These are phyloP conservation scores for Candoia aspera DNA, from an alignment of 2,113 vertebrate genomes.

Conservation along the genomic window DNA sequence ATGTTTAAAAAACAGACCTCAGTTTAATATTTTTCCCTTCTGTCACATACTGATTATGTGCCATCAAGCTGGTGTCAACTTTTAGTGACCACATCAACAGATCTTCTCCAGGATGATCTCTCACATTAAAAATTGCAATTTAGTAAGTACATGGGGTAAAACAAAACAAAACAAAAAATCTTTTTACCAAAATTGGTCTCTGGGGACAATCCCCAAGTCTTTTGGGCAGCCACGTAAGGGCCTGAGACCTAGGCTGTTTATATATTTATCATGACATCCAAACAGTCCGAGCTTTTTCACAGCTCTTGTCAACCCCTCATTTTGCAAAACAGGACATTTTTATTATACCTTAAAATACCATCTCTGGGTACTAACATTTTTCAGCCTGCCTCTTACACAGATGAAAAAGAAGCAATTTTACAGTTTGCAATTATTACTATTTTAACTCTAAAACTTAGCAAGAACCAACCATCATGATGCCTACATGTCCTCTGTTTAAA, in stretches of 20 bases:
- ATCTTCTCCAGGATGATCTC: not conserved
- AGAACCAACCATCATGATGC: not conserved
- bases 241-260: not conserved
- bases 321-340: not conserved
- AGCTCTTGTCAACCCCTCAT: not conserved
- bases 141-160: not conserved
- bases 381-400: not conserved
- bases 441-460: not conserved
- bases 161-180: not conserved
- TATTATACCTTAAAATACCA: not conserved
- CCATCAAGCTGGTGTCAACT: not conserved
- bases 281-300: not conserved
- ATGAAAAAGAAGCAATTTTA: not conserved
- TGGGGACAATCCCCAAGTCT: not conserved
- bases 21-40: not conserved
- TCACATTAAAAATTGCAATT: not conserved
- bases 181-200: not conserved
- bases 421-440: not conserved
- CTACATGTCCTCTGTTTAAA: not conserved
- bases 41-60: not conserved
- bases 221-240: not conserved
- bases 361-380: not conserved
- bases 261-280: not conserved
- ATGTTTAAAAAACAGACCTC: not conserved
- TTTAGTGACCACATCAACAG: not conserved